Evolutionary conservation across 1,140 invertebrate genomes (phyloP).

Genomic region (Bilobella aurantiaca): DNA sequence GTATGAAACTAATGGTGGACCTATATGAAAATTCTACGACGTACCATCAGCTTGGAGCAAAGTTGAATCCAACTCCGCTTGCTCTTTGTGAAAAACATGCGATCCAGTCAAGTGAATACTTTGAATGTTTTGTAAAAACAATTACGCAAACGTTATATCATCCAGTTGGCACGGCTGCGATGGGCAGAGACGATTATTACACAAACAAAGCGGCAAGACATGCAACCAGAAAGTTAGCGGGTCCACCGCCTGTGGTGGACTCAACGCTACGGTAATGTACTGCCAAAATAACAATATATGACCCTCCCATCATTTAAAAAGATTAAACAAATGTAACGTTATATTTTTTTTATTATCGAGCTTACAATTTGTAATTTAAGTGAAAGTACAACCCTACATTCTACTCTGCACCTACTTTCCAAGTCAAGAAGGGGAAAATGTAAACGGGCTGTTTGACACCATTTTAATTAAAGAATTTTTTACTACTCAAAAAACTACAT

Average conservation of each 20-base stretch:
- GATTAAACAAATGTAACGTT: too few relatives aligned
- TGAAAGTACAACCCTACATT: too few relatives aligned
- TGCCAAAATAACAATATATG: background rate
- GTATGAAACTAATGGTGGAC: conserved; percentile 49
- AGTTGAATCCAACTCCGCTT: conserved; percentile 50
- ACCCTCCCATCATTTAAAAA: too few relatives aligned
- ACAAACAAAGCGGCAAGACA: too few relatives aligned
- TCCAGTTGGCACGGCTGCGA: conserved; percentile 34
- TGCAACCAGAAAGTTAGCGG: background rate
- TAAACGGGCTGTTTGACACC: background rate
- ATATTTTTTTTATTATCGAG: too few relatives aligned
- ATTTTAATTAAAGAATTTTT: background rate
- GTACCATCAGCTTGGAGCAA: conserved; percentile 49
- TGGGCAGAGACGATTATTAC: background rate
- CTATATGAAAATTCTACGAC: conserved; percentile 47
- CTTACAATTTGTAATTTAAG: too few relatives aligned
- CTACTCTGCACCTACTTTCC: too few relatives aligned
- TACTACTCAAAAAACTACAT: too few relatives aligned
- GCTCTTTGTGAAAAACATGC: conserved; percentile 52
- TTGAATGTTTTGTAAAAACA: conserved; percentile 55
- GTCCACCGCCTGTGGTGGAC: background rate
- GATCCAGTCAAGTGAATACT: conserved; percentile 58
- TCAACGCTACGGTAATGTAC: background rate
- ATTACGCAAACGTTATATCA: conserved; percentile 59
- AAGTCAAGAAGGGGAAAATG: background rate